phyloP scores from a whole-genome alignment of 2,797 vertebrate genomes.

The Gymnocypris eckloni region DNA sequence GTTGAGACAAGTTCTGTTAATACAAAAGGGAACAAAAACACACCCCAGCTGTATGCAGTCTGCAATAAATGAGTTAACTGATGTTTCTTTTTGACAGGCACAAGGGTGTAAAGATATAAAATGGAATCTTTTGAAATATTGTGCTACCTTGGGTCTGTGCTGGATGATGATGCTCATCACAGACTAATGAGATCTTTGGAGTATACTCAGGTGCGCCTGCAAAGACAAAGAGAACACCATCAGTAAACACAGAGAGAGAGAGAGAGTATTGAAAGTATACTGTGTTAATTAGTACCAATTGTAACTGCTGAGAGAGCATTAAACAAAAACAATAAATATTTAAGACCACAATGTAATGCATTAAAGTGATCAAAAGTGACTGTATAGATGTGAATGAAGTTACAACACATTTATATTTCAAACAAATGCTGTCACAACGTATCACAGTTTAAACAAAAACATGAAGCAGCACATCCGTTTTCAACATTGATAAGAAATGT shows the following conservation, averaged over 20 bases:
- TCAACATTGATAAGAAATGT: neutral
- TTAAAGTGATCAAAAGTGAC: neutral
- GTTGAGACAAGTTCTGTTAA: constrained; percentile 9
- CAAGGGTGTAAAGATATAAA: constrained; percentile 42
- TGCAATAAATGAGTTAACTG: constrained; percentile 41
- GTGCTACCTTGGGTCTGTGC: constrained; percentile 78
- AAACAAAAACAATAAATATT: neutral
- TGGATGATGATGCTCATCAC: constrained; percentile 81
- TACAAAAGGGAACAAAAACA: constrained; percentile 36
- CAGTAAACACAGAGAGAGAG: constrained; percentile 50
- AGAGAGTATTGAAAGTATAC: neutral
- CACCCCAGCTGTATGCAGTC: constrained; percentile 12
- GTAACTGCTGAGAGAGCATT: neutral
- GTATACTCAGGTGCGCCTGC: constrained; percentile 77
- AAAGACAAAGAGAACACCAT: constrained; percentile 69
- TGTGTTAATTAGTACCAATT: neutral
- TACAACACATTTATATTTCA: neutral
- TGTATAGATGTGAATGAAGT: neutral
- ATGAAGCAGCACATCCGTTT: neutral
- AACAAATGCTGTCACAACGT: neutral
- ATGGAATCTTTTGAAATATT: constrained; percentile 67
- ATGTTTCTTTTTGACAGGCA: constrained; percentile 39
- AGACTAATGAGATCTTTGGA: constrained; percentile 80
- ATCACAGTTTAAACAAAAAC: neutral
- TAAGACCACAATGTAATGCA: neutral